A percentile compares a stretch with the other conserved stretches of the same genome.
These are phyloP conservation scores for Aphidius colemani DNA, from an alignment of 2,888 invertebrate species.

Conservation along the genomic window DNA sequence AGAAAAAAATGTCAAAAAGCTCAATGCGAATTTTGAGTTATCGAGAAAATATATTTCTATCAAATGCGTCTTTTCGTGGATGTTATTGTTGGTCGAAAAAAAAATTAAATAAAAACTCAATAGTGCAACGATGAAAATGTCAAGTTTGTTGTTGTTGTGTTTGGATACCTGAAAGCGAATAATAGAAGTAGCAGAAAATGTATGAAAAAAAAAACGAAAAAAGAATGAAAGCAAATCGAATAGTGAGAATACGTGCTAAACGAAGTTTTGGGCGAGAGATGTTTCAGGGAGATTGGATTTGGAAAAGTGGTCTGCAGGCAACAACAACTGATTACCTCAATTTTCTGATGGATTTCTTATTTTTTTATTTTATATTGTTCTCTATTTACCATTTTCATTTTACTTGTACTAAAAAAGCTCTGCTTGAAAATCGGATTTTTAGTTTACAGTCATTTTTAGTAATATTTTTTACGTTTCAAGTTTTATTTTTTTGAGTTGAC, in stretches of 20 bases:
- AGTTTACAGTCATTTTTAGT: too few species aligned
- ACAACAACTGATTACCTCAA: conserved; percentile 47
- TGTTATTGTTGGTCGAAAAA: background rate
- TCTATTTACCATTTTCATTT: too few species aligned
- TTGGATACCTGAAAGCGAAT: background rate
- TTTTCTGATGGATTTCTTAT: conserved; percentile 52
- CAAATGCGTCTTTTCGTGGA: background rate
- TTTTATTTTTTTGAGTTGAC: too few species aligned
- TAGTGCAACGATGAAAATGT: background rate
- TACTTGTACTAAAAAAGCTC: too few species aligned
- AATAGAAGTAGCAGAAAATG: background rate
- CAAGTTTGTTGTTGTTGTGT: background rate
- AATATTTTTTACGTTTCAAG: too few species aligned
- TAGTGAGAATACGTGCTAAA: too few species aligned
- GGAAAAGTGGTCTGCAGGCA: conserved; percentile 19
- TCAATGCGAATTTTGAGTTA: background rate
- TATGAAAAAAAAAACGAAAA: too few species aligned
- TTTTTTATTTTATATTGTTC: too few species aligned
- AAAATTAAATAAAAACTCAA: background rate
- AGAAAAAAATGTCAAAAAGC: background rate
- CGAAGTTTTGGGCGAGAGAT: too few species aligned
- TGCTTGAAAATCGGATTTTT: too few species aligned
- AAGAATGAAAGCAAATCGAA: too few species aligned
- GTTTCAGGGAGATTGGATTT: conserved; percentile 26
- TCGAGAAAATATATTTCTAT: background rate